Evolutionary conservation across 37 sponge, comb jelly and placozoan species (phyloP).

Genomic region (Chondrosia reniformis): DNA sequence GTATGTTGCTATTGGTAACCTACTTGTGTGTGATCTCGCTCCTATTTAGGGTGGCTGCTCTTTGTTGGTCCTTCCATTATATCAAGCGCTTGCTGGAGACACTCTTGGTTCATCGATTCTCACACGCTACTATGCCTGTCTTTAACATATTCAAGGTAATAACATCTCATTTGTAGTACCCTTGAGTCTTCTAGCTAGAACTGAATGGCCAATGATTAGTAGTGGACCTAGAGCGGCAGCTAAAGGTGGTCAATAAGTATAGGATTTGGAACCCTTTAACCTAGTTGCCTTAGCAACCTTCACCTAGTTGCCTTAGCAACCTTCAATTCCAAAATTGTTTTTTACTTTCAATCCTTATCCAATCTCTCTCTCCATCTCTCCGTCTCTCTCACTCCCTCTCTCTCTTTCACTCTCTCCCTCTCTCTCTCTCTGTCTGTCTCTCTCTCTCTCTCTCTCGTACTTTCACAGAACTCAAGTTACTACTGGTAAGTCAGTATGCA

Average conservation of each 20-base stretch:
- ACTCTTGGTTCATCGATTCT: slow-evolving; percentile 91
- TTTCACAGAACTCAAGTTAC: slow-evolving; percentile 80
- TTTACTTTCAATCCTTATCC: neutral
- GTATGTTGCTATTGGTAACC: neutral
- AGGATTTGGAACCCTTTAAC: too few species aligned
- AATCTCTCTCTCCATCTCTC: neutral
- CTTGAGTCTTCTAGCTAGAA: too few species aligned
- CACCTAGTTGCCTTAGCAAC: neutral
- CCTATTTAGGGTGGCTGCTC: slow-evolving; percentile 71
- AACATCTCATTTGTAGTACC: too few species aligned
- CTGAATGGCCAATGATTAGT: too few species aligned
- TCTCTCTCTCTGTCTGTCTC: neutral
- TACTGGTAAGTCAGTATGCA: slow-evolving; percentile 74
- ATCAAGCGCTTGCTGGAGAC: slow-evolving; percentile 89
- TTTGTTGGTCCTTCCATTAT: slow-evolving; percentile 89
- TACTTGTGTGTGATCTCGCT: neutral
- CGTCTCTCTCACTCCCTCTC: neutral
- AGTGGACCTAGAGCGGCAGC: too few species aligned
- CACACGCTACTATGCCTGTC: slow-evolving; percentile 94
- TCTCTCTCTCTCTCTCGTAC: too few species aligned
- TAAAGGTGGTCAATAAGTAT: too few species aligned
- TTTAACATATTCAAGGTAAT: slow-evolving; percentile 86
- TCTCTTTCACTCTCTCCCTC: neutral
- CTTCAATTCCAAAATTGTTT: neutral
- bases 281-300: too few species aligned